Evolutionary conservation across 92 coral and sea anemone genomes (phyloP), one percentile per base, ranked within the genome.

Genomic region (Siderastrea siderea): DNA sequence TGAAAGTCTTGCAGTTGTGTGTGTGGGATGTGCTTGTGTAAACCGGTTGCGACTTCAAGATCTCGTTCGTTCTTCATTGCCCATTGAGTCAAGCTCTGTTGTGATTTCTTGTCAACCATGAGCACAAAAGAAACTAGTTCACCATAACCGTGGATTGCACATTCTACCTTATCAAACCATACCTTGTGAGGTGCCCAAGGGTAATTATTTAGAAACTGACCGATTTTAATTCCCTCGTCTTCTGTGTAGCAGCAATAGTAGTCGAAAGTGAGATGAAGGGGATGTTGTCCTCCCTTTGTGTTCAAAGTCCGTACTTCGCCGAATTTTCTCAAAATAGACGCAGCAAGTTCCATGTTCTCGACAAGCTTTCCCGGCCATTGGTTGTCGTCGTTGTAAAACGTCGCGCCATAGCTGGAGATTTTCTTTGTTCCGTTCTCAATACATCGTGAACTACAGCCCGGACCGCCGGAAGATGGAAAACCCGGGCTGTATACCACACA

Each of bases 221-320:
- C 90, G 65, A 89, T 84, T 67, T 89, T 84, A 3, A 78, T n/a
- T 16, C 74, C 93, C 68, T 89, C 85, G 3, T 76, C 55, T 54
- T 78, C 85, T 5, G 81, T 89, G 48, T 89, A 89, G 49, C 93
- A 89, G 62, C 93, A 89, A 54, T 89, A 89, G 73, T 84, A 89
- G 60, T 89, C 90, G 69, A 84, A 89, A 7, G 93, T 4, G 47
- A 89, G 59, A 63, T 89, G 93, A 11, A 89, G 85, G 54, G 73
- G 58, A 52, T 16, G 45, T 13, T 26, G 38, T 26, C 46, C 47
- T 8, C 73, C 77, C n/a, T 89, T 49, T 72, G 90, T 84, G 65
- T 89, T 84, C 58, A 89, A 68, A 77, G 80, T 85, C 16, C 55
- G 60, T 43, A 80, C 85, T 5, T 71, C 14, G 60, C 93, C 90